phyloP scores from a whole-genome alignment of 2,797 vertebrate genomes.

The Amazona ochrocephala region DNA sequence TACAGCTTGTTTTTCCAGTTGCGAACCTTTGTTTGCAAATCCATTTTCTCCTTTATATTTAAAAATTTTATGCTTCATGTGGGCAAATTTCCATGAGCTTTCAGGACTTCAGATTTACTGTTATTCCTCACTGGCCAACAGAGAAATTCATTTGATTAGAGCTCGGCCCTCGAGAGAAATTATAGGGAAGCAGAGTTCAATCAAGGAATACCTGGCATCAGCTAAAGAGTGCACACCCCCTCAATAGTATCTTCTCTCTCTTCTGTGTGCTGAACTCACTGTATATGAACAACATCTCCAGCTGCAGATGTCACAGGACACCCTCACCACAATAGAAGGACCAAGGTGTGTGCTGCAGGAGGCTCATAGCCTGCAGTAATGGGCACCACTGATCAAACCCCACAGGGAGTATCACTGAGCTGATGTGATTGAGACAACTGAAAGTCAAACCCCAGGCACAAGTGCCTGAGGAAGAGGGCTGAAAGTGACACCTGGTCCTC shows the following conservation, averaged over 20 bases:
- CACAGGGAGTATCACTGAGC: not conserved
- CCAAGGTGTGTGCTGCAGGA: not conserved
- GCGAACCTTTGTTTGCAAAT: slow-evolving; percentile 29
- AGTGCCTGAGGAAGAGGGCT: not conserved
- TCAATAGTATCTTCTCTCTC: not conserved
- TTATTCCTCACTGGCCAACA: not conserved
- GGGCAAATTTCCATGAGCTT: slow-evolving; percentile 26
- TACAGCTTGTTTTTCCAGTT: not conserved
- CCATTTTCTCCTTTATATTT: not conserved
- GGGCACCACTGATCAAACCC: not conserved
- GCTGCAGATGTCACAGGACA: not conserved
- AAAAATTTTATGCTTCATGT: not conserved
- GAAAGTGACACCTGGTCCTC: not conserved
- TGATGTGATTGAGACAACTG: not conserved
- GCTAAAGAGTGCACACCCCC: not conserved
- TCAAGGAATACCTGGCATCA: not conserved
- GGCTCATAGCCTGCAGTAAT: not conserved
- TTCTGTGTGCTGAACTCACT: not conserved
- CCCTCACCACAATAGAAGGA: not conserved
- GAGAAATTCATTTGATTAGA: slow-evolving; percentile 40
- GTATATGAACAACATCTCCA: not conserved
- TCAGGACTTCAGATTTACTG: slow-evolving; percentile 31
- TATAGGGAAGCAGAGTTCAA: slow-evolving; percentile 9
- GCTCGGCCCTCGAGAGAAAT: not conserved
- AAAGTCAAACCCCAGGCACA: not conserved